Evolutionary conservation across 2,113 vertebrate species (phyloP).

Genomic region (Serinus canaria): DNA sequence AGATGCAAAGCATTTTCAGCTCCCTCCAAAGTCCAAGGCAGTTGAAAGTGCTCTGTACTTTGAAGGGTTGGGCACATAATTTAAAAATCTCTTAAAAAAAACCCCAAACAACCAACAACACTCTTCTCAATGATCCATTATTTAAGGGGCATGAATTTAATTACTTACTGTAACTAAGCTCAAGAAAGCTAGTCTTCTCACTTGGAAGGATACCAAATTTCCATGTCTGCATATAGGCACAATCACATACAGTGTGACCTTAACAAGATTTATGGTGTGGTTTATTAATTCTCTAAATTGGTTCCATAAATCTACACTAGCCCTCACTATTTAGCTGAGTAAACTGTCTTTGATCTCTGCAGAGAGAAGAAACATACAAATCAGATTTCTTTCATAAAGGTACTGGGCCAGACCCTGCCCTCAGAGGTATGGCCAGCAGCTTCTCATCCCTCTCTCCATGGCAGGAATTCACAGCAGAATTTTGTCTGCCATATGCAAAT

Average conservation of each 20-base stretch:
- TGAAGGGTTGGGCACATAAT: conserved; percentile 34
- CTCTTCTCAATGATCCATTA: conserved; percentile 59
- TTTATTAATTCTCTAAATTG: conserved; percentile 74
- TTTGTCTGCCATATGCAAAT: neutral
- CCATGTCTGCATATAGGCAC: conserved; percentile 55
- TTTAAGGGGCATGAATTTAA: conserved; percentile 62
- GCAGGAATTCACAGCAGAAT: neutral
- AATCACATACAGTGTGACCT: conserved; percentile 63
- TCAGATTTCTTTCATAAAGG: conserved; percentile 62
- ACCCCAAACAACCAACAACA: neutral
- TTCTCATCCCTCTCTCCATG: neutral
- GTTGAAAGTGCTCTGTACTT: conserved; percentile 9
- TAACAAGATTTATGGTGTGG: conserved; percentile 66
- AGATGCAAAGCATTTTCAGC: neutral
- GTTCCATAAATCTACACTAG: conserved; percentile 68
- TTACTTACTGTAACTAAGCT: conserved; percentile 65
- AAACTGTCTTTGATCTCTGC: conserved; percentile 60
- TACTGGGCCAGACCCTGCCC: neutral
- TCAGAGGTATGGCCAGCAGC: neutral
- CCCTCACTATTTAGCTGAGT: conserved; percentile 38
- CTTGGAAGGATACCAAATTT: conserved; percentile 71
- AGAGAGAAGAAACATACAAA: conserved; percentile 64
- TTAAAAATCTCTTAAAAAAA: conserved; percentile 22
- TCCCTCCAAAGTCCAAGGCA: neutral
- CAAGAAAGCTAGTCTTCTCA: conserved; percentile 56